A percentile compares a stretch with the other conserved stretches of the same genome.
Conservation (phyloP, 1,140 invertebrate species). For the Drosophila sp. region DNA sequence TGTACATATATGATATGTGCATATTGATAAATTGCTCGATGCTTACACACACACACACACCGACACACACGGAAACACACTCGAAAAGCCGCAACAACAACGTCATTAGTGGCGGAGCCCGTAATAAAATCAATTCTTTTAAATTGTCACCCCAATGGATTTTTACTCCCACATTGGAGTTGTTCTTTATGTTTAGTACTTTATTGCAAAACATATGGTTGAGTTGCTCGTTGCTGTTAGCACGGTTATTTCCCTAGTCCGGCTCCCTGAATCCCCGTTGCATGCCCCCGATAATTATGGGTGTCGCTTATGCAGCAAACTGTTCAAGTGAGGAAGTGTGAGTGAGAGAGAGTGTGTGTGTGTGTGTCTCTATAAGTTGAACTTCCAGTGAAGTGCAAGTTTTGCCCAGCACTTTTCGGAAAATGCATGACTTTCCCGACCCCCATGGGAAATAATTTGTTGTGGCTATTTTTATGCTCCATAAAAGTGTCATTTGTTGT, state of each 20-base stretch:
- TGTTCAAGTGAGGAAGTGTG: not conserved
- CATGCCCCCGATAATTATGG: conserved; percentile 54
- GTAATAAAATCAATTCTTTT: conserved; percentile 64
- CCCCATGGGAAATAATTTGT: conserved; percentile 51
- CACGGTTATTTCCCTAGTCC: conserved; percentile 6
- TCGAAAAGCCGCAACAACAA: conserved; percentile 53
- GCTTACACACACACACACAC: conserved; percentile 12
- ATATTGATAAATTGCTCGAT: conserved; percentile 51
- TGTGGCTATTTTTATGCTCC: conserved; percentile 42
- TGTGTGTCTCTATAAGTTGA: conserved; percentile 26
- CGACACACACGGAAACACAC: not conserved
- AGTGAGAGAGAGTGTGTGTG: not conserved
- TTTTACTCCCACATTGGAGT: conserved; percentile 3
- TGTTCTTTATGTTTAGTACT: not conserved
- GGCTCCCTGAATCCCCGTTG: conserved; percentile 28
- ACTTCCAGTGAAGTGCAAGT: conserved; percentile 40
- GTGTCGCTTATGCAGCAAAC: conserved; percentile 39
- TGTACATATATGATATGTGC: conserved; percentile 15
- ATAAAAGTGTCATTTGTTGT: conserved; percentile 48
- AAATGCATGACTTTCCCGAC: not conserved
- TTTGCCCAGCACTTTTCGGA: conserved; percentile 40
- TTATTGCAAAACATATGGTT: conserved; percentile 46
- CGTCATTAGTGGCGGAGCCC: conserved; percentile 56
- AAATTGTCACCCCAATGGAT: conserved; percentile 52
- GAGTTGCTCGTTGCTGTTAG: conserved; percentile 9